These are phyloP conservation scores for Hemichromis elongatus DNA, from an alignment of 2,113 vertebrate genomes.

Conservation along the genomic window DNA sequence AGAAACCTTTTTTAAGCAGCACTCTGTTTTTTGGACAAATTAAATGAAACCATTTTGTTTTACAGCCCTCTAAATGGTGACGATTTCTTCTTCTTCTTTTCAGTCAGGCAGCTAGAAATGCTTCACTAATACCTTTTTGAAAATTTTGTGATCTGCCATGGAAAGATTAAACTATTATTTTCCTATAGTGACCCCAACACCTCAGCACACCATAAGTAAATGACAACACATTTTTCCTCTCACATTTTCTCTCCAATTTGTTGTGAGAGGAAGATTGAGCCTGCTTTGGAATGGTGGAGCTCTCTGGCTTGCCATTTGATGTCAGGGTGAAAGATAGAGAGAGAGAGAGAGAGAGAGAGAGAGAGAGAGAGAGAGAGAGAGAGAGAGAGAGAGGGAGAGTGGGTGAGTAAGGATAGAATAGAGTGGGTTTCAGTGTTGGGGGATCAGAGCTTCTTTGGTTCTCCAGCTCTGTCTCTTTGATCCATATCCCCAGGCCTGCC, in stretches of 20 bases:
- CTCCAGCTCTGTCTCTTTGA: conserved; percentile 91
- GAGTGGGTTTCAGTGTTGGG: conserved; percentile 77
- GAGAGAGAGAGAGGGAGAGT: conserved; percentile 53
- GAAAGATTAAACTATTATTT: conserved; percentile 34
- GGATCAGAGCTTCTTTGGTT: conserved; percentile 88
- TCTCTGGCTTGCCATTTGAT: conserved; percentile 78
- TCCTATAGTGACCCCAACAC: conserved; percentile 46
- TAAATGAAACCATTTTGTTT: conserved; percentile 17
- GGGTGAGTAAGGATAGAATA: conserved; percentile 56
- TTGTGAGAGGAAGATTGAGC: conserved; percentile 67
- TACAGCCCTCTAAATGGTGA: background rate
- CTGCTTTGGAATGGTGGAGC: conserved; percentile 70
- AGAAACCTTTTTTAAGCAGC: background rate
- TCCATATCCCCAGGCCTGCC: conserved; percentile 97
- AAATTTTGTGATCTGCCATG: conserved; percentile 26
- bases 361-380: conserved; percentile 43
- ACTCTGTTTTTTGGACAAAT: conserved; percentile 1
- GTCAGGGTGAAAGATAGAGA: conserved; percentile 66
- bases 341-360: conserved; percentile 59
- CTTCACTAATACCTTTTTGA: conserved; percentile 20
- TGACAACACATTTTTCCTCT: conserved; percentile 23
- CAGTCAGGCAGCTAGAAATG: background rate
- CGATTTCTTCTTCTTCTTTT: background rate
- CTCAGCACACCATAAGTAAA: conserved; percentile 35
- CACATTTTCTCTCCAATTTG: conserved; percentile 47